Conservation (phyloP, 2,113 vertebrate genomes). For the Datnioides undecimradiatus region DNA sequence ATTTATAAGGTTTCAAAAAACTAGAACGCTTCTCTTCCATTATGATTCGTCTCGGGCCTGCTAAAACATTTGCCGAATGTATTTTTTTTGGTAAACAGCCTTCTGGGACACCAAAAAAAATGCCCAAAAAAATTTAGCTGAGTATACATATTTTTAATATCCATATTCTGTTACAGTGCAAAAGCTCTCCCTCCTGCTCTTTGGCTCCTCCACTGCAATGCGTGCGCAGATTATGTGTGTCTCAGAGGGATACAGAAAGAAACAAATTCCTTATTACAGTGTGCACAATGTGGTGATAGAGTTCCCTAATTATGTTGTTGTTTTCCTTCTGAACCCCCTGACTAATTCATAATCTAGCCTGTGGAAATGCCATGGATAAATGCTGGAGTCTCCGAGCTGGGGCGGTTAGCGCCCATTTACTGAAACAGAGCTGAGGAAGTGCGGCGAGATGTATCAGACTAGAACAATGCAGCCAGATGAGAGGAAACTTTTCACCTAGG, state of each 20-base stretch:
- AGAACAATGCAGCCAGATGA: constrained; percentile 25
- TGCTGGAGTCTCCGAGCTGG: constrained; percentile 28
- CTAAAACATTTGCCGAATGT: not conserved
- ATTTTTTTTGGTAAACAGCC: not conserved
- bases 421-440: constrained; percentile 27
- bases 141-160: constrained; percentile 14
- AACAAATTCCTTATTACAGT: constrained; percentile 52
- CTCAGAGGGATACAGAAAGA: constrained; percentile 46
- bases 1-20: too few relatives aligned
- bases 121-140: not conserved
- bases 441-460: constrained; percentile 13
- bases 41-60: not conserved
- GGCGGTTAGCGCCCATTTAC: constrained; percentile 45
- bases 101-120: not conserved
- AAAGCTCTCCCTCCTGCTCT: constrained; percentile 6
- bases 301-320: constrained; percentile 71
- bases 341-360: constrained; percentile 68
- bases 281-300: constrained; percentile 49
- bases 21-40: not conserved
- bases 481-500: constrained; percentile 6
- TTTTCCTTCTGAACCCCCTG: constrained; percentile 59
- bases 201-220: constrained; percentile 12
- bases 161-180: not conserved
- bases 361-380: constrained; percentile 60
- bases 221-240: constrained; percentile 28